These are phyloP conservation scores for Heptranchias perlo DNA, from an alignment of 2,113 vertebrate species.

Conservation along the genomic window DNA sequence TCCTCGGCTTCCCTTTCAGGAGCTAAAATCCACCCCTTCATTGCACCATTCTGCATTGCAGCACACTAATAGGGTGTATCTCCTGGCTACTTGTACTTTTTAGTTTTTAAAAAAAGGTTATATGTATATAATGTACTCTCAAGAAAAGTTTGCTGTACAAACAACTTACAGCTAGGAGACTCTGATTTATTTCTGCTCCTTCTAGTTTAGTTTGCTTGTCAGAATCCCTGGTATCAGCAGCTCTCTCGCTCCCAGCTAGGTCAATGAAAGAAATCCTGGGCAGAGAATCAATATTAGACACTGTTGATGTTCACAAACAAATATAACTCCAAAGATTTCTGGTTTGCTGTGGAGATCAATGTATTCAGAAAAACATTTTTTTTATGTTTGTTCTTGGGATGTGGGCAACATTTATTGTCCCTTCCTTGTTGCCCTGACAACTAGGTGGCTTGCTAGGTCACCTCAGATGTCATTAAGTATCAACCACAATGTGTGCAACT, in stretches of 20 bases:
- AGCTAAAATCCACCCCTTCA: neutral
- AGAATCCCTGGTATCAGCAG: conserved; percentile 74
- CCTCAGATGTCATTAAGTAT: neutral
- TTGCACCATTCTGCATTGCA: neutral
- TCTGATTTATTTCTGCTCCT: conserved; percentile 90
- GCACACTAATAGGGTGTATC: neutral
- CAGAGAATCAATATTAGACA: conserved; percentile 47
- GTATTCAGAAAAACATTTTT: neutral
- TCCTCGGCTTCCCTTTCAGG: neutral
- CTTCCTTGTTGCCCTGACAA: neutral
- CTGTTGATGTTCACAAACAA: too few species aligned
- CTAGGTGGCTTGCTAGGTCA: neutral
- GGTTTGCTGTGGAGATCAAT: conserved; percentile 35
- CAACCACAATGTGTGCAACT: neutral
- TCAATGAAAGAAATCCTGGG: conserved; percentile 86
- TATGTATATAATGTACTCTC: too few species aligned
- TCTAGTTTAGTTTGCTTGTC: conserved; percentile 81
- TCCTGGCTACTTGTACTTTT: neutral
- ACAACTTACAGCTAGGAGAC: conserved; percentile 78
- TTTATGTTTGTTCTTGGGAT: neutral
- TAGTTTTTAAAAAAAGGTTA: neutral
- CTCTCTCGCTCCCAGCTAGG: conserved; percentile 86
- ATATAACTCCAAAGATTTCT: conserved; percentile 46
- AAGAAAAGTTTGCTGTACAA: neutral
- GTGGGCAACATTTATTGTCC: neutral